Conservation (phyloP, 1,140 invertebrate genomes). For the Orussus abietinus region DNA sequence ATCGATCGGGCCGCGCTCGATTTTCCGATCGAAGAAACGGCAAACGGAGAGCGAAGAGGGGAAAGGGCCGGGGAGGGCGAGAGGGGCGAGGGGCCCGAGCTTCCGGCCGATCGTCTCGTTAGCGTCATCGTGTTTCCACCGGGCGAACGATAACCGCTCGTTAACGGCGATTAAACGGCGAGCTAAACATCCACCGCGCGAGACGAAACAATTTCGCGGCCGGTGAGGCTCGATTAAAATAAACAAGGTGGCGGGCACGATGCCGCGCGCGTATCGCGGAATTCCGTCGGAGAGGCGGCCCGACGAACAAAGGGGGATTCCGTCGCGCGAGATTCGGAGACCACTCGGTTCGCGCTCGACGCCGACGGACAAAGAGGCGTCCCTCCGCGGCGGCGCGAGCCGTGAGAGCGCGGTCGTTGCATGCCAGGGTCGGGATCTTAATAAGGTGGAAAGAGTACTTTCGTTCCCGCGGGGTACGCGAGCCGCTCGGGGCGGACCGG, state of each 20-base stretch:
- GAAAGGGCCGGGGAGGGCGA: conserved; percentile 15
- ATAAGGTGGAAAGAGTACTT: conserved; percentile 33
- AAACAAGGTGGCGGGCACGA: conserved; percentile 37
- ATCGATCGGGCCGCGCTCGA: neutral
- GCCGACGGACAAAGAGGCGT: neutral
- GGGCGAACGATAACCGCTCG: conserved; percentile 46
- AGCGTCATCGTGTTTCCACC: conserved; percentile 44
- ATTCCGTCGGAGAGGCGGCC: conserved; percentile 6
- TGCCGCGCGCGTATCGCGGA: conserved; percentile 12
- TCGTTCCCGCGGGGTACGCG: conserved; percentile 19
- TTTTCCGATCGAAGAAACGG: too few species aligned
- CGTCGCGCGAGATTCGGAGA: too few species aligned
- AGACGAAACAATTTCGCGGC: conserved; percentile 47
- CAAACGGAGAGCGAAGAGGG: conserved; percentile 11
- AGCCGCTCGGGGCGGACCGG: conserved; percentile 18
- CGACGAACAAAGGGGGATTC: too few species aligned
- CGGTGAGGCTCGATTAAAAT: conserved; percentile 39
- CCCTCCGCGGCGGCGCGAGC: neutral
- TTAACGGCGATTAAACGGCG: conserved; percentile 47
- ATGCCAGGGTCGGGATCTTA: conserved; percentile 24
- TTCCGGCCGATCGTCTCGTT: conserved; percentile 42
- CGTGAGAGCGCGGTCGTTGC: conserved; percentile 13
- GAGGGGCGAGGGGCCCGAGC: conserved; percentile 24
- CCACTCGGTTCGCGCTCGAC: too few species aligned
- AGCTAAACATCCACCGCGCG: conserved; percentile 42